Percentiles rank a stretch among this genome's conserved stretches.
Conservation (phyloP, 2,888 invertebrate genomes). For the Drosophila vallismaia region DNA sequence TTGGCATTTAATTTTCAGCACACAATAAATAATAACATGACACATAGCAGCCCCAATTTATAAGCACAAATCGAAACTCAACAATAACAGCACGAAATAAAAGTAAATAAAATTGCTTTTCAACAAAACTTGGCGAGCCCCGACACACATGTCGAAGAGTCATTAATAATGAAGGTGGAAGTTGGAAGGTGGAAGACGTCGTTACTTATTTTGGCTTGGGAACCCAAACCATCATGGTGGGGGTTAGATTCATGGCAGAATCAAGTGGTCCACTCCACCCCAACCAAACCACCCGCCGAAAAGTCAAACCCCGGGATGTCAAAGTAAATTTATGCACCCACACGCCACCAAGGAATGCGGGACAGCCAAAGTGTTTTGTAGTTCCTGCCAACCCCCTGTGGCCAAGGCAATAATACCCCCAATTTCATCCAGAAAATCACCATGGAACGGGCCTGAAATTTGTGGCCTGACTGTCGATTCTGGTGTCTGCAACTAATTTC, state of each 20-base stretch:
- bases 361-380: conserved; percentile 71
- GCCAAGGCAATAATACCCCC: neutral
- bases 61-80: conserved; percentile 59
- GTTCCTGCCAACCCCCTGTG: conserved; percentile 27
- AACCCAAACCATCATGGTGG: conserved; percentile 1
- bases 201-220: conserved; percentile 22
- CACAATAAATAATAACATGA: conserved; percentile 77
- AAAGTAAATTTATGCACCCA: conserved; percentile 76
- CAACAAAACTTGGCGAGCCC: conserved; percentile 72
- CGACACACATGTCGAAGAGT: conserved; percentile 77
- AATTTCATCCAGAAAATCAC: conserved; percentile 2
- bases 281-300: conserved; percentile 12
- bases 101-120: conserved; percentile 75
- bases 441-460: conserved; percentile 16
- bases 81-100: conserved; percentile 37
- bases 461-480: conserved; percentile 40
- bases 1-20: conserved; percentile 73
- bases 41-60: conserved; percentile 65
- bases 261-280: conserved; percentile 27
- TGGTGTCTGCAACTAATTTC: conserved; percentile 81
- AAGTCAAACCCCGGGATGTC: conserved; percentile 60
- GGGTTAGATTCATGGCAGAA: conserved; percentile 12
- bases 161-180: conserved; percentile 76
- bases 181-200: conserved; percentile 46
- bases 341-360: conserved; percentile 43